phyloP scores from a whole-genome alignment of 2,113 vertebrate species.

The Mugil cephalus region DNA sequence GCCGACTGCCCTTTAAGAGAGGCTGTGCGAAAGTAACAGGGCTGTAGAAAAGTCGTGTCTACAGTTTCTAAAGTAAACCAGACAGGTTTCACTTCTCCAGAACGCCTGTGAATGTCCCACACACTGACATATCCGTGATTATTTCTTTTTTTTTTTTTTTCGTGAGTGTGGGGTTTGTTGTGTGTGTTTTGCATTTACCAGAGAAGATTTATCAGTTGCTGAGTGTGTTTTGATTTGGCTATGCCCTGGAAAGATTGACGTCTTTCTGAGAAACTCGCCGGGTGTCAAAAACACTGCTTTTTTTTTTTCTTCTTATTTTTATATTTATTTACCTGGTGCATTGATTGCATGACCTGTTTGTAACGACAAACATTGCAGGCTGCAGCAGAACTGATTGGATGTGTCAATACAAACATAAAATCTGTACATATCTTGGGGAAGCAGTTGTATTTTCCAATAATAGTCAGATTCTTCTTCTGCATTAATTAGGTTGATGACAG shows the following conservation, averaged over 20 bases:
- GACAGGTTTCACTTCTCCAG: slow-evolving; percentile 43
- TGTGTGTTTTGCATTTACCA: slow-evolving; percentile 34
- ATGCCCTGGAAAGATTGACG: slow-evolving; percentile 41
- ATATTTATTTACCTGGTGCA: slow-evolving; percentile 32
- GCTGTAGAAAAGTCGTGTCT: slow-evolving; percentile 46
- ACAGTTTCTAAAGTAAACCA: slow-evolving; percentile 55
- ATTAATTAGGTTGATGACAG: slow-evolving; percentile 37
- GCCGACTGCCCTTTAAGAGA: slow-evolving; percentile 79
- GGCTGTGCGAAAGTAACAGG: slow-evolving; percentile 48
- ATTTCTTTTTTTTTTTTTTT: neutral
- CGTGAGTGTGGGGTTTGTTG: neutral
- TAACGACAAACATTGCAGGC: slow-evolving; percentile 34
- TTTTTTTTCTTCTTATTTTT: neutral
- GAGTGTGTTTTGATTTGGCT: slow-evolving; percentile 19
- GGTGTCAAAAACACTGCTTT: slow-evolving; percentile 1
- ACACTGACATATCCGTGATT: slow-evolving; percentile 34
- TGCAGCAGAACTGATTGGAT: slow-evolving; percentile 42
- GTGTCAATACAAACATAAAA: slow-evolving; percentile 29
- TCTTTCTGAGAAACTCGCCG: slow-evolving; percentile 24
- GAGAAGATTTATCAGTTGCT: slow-evolving; percentile 37
- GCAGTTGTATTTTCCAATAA: slow-evolving; percentile 10
- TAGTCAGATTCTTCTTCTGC: slow-evolving; percentile 1
- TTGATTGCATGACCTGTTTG: slow-evolving; percentile 47
- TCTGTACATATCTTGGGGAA: neutral
- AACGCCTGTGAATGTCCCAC: slow-evolving; percentile 48